Evolutionary conservation across 1,140 invertebrate genomes (phyloP).

Genomic region (Solenopsis invicta): DNA sequence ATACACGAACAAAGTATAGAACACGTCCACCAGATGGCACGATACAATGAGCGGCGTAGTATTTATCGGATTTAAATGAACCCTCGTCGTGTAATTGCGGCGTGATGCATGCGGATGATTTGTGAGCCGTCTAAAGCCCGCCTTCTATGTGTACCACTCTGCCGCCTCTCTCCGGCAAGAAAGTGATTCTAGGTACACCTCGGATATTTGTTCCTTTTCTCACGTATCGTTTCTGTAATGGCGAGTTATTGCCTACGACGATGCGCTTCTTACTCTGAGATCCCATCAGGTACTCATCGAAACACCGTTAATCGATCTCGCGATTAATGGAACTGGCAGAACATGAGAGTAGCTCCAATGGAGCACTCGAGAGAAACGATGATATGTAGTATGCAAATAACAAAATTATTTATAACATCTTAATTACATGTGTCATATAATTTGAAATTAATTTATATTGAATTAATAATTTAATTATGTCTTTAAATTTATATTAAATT

Average conservation of each 20-base stretch:
- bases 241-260: conserved; percentile 76
- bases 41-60: conserved; percentile 83
- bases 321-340: conserved; percentile 57
- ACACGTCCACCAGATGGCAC: conserved; percentile 78
- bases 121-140: conserved; percentile 81
- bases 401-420: conserved; percentile 10
- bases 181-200: conserved; percentile 69
- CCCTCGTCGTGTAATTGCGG: conserved; percentile 86
- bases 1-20: conserved; percentile 50
- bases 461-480: background rate
- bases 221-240: conserved; percentile 72
- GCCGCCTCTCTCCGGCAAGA: conserved; percentile 41
- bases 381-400: background rate
- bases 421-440: background rate
- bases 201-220: conserved; percentile 58
- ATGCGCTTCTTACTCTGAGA: conserved; percentile 66
- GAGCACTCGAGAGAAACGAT: background rate
- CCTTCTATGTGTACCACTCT: conserved; percentile 73
- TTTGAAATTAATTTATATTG: background rate
- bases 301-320: conserved; percentile 69
- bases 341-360: background rate
- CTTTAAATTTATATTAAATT: background rate
- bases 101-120: conserved; percentile 86
- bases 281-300: conserved; percentile 58
- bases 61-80: conserved; percentile 87